Conservation (phyloP, 2,888 invertebrate genomes). For the Leptarthrus brevirostris region DNA sequence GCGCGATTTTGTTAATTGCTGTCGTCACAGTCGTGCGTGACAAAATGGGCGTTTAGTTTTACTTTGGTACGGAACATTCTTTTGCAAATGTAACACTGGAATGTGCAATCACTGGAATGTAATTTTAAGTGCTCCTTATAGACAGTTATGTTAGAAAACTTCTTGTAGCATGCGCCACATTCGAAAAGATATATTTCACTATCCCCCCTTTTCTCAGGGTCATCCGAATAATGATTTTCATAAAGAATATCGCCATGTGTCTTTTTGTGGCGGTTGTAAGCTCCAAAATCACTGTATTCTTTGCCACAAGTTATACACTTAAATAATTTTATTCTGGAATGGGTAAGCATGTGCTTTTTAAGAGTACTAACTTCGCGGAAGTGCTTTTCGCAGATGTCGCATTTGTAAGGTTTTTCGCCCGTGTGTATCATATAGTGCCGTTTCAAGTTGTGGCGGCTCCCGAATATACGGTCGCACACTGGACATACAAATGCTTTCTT, state of each 20-base stretch:
- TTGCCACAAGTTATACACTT: constrained; percentile 62
- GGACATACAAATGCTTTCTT: constrained; percentile 63
- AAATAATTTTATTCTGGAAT: constrained; percentile 64
- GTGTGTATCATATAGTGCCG: constrained; percentile 67
- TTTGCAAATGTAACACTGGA: constrained; percentile 60
- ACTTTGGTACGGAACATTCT: constrained; percentile 57
- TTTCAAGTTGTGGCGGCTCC: constrained; percentile 65
- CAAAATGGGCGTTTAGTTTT: constrained; percentile 58
- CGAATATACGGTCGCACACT: constrained; percentile 64
- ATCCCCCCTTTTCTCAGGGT: neutral
- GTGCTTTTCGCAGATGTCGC: constrained; percentile 63
- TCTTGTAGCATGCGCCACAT: constrained; percentile 47
- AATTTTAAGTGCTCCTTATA: constrained; percentile 48
- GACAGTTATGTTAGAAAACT: constrained; percentile 24
- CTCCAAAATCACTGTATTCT: constrained; percentile 63
- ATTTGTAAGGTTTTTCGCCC: constrained; percentile 65
- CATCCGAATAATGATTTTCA: neutral
- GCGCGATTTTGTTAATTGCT: constrained; percentile 14
- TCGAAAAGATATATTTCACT: constrained; percentile 11
- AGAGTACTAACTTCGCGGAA: constrained; percentile 65
- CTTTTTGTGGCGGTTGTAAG: constrained; percentile 62
- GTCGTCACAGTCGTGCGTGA: constrained; percentile 53
- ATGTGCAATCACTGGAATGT: constrained; percentile 50
- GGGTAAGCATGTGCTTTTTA: constrained; percentile 65
- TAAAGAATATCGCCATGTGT: constrained; percentile 55